phyloP scores from a whole-genome alignment of 2,113 vertebrate species.

The Heloderma charlesbogerti region DNA sequence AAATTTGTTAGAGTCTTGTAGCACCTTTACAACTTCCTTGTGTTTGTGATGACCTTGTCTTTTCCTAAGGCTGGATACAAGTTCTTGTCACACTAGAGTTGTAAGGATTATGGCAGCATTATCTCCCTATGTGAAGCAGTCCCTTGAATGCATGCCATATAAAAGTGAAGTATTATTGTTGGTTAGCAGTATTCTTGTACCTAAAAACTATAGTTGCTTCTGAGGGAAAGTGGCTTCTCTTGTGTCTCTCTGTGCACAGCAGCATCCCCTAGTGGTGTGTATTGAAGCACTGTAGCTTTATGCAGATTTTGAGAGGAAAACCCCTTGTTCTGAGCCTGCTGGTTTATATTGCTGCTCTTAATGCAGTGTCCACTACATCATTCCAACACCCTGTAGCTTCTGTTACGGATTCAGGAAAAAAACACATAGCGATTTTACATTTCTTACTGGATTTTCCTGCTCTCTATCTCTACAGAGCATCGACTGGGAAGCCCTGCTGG shows the following conservation, averaged over 20 bases:
- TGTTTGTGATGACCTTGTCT: not conserved
- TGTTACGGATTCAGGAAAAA: not conserved
- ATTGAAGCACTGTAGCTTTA: not conserved
- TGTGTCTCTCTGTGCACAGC: not conserved
- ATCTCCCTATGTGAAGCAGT: not conserved
- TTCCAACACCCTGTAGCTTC: not conserved
- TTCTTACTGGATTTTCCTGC: not conserved
- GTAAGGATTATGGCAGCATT: not conserved
- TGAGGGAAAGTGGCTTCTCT: not conserved
- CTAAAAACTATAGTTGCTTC: not conserved
- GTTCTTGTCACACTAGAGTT: not conserved
- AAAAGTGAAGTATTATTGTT: not conserved
- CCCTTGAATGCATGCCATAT: not conserved
- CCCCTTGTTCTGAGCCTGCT: not conserved
- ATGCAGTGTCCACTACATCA: not conserved
- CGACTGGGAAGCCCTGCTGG: conserved; percentile 92
- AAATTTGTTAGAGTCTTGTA: not conserved
- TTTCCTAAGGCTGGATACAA: not conserved
- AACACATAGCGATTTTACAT: not conserved
- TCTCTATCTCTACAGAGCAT: conserved; percentile 80
- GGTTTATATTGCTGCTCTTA: not conserved
- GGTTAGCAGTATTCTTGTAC: not conserved
- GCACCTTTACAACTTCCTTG: not conserved
- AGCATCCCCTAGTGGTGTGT: not conserved
- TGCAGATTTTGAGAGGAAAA: not conserved